These are phyloP conservation scores for Hyperoplus lanceolatus DNA, from an alignment of 2,797 vertebrate species.

Conservation along the genomic window DNA sequence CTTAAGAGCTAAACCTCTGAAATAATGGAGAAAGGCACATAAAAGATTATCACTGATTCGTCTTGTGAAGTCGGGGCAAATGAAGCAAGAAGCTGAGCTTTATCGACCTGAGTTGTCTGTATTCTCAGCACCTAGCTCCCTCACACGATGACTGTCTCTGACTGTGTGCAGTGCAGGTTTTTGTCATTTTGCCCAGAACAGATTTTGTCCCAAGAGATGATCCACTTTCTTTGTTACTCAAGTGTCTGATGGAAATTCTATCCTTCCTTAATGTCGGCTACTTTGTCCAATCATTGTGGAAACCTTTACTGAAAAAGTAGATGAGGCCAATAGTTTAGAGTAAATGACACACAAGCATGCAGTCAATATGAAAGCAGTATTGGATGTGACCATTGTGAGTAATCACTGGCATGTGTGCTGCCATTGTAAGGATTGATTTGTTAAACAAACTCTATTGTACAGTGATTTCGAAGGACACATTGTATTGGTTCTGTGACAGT, in stretches of 20 bases:
- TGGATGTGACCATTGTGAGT: slow-evolving; percentile 46
- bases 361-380: slow-evolving; percentile 45
- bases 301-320: slow-evolving; percentile 46
- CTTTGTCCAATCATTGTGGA: slow-evolving; percentile 37
- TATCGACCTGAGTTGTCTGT: slow-evolving; percentile 11
- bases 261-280: slow-evolving; percentile 9
- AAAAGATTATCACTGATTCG: slow-evolving; percentile 2
- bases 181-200: slow-evolving; percentile 32
- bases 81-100: slow-evolving; percentile 23
- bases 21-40: slow-evolving; percentile 33
- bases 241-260: slow-evolving; percentile 39
- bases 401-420: slow-evolving; percentile 30
- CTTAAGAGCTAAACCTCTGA: slow-evolving; percentile 22
- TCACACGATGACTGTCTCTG: slow-evolving; percentile 47
- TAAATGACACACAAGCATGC: slow-evolving; percentile 48
- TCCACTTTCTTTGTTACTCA: slow-evolving; percentile 36
- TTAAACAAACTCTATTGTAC: slow-evolving; percentile 35
- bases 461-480: slow-evolving; percentile 37
- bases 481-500: slow-evolving; percentile 49
- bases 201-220: slow-evolving; percentile 32
- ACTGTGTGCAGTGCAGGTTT: slow-evolving; percentile 30
- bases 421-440: slow-evolving; percentile 31
- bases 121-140: slow-evolving; percentile 53
- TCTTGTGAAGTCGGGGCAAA: slow-evolving; percentile 14
- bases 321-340: slow-evolving; percentile 37